Base-by-base conservation (phyloP, 2,888 invertebrate genomes). In the Fragum whitleyi region DNA sequence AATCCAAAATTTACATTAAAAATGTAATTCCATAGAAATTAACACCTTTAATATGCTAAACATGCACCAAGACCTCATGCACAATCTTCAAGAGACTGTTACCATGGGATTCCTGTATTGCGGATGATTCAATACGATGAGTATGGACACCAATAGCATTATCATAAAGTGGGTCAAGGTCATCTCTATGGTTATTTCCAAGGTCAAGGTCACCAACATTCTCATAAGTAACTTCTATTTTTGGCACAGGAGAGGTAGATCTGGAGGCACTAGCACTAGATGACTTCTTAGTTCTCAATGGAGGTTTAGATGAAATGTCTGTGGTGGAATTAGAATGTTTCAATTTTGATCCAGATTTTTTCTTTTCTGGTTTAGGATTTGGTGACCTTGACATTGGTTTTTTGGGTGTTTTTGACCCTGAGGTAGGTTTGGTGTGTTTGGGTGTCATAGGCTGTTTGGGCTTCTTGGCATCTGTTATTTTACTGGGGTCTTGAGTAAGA, bases 161-260 rank as follows among this genome's bases (percentile, higher is more conserved):
- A 71, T 84, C 84, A 76, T 84, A 84, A 28, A 80, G 11, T 19
- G 78, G 79, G 62, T 77, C 77, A 77, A 55, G 61, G 65, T 72
- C 67, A 79, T 57, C 55, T n/a, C 47, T 47, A n/a, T 5, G 47
- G 47, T 47, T 16, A 47, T 47, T 47, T n/a, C 47, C 47, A 65
- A 65, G 42, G 65, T 65, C 42, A 65, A 39, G 7, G 75, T 77
- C 68, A 77, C 42, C 74, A 6, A 65, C 65, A 73, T 84, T 65
- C 9, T 70, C 75, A 51, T 51, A 73, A 39, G 82, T 82, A 53
- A 84, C 65, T 59, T 72, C 69, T 72, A 84, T 84, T 7, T 55
- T 65, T 29, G 80, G 84, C 14, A 78, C 39, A 42, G 80, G 74
- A 32, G 70, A 53, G 73, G 55, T 42, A 57, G 57, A 72, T 61